Conservation (phyloP, 2,888 invertebrate genomes). For the Eudemis profundana region DNA sequence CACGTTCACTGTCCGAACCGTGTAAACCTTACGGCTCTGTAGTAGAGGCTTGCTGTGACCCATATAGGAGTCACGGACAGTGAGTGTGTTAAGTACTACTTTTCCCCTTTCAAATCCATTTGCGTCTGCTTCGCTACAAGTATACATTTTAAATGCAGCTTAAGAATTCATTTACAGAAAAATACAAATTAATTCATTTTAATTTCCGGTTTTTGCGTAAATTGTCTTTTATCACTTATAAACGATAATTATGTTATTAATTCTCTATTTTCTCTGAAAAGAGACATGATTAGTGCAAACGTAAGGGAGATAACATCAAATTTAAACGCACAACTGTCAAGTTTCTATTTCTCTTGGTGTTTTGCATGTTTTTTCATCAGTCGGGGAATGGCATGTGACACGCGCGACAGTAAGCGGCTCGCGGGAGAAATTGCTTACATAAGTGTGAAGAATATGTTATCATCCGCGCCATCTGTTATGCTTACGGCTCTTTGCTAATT, state of each 20-base stretch:
- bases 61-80: too few species aligned
- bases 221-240: neutral
- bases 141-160: too few species aligned
- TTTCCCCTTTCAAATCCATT: too few species aligned
- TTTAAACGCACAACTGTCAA: slow-evolving; percentile 1
- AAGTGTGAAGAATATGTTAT: slow-evolving; percentile 38
- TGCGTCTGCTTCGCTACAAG: too few species aligned
- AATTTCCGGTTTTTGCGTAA: neutral
- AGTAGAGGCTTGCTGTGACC: too few species aligned
- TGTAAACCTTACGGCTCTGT: too few species aligned
- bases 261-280: neutral
- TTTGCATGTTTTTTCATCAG: slow-evolving; percentile 33
- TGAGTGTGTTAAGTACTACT: too few species aligned
- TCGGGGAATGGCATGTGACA: slow-evolving; percentile 34
- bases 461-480: slow-evolving; percentile 28
- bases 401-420: slow-evolving; percentile 18
- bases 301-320: slow-evolving; percentile 9
- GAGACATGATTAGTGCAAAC: neutral
- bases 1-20: too few species aligned
- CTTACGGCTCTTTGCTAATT: slow-evolving; percentile 10
- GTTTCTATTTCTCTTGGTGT: slow-evolving; percentile 33
- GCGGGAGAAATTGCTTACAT: slow-evolving; percentile 41
- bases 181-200: neutral
- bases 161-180: too few species aligned
- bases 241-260: neutral